Conservation (phyloP, 2,797 vertebrate genomes). For the Emys orbicularis region DNA sequence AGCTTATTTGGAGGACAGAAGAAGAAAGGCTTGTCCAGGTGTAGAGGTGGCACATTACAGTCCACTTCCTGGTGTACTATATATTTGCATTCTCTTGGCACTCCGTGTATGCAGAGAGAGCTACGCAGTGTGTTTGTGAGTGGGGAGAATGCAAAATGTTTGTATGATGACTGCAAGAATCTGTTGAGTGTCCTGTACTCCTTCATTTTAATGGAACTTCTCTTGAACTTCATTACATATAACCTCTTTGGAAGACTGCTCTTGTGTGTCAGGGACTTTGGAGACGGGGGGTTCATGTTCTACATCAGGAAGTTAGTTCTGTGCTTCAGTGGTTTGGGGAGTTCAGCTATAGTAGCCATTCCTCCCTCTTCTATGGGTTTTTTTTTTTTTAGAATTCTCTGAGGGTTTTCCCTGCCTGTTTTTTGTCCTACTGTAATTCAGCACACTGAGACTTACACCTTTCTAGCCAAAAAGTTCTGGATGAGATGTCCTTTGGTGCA, state of each 20-base stretch:
- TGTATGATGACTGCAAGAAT: neutral
- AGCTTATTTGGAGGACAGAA: neutral
- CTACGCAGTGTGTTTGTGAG: accelerated
- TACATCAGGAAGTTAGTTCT: constrained; percentile 51
- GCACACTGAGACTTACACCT: constrained; percentile 14
- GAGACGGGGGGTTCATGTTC: neutral
- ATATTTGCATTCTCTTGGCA: neutral
- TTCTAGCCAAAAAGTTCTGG: constrained; percentile 48
- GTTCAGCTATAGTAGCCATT: neutral
- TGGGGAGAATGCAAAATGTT: neutral
- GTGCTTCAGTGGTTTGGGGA: constrained; percentile 13
- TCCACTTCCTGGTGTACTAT: accelerated
- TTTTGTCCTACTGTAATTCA: constrained; percentile 37
- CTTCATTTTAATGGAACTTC: neutral
- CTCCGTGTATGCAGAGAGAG: accelerated
- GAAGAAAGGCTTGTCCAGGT: neutral
- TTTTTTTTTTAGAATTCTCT: neutral
- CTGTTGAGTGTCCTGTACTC: neutral
- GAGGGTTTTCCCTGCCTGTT: constrained; percentile 15
- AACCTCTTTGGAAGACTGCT: neutral
- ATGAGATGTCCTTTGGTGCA: constrained; percentile 24
- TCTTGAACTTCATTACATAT: constrained; percentile 16
- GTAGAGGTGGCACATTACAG: neutral
- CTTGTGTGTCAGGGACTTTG: neutral
- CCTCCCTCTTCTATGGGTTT: constrained; percentile 35